Evolutionary conservation across 2,888 invertebrate species (phyloP), one percentile per base, ranked within the genome.

Genomic region (Platerodrilus igneus): DNA sequence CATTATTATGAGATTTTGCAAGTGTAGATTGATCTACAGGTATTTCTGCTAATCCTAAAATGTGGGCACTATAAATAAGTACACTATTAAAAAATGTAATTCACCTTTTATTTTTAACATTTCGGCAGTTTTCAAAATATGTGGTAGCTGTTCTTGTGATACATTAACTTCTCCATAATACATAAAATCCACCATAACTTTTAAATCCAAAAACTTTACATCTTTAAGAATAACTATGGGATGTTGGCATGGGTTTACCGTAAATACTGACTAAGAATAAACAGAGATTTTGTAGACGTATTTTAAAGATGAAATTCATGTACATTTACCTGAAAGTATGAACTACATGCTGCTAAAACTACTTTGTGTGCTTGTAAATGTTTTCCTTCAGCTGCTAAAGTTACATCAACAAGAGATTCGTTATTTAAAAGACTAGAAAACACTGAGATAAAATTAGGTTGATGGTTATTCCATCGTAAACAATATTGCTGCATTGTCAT

Each of bases 121-220:
- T 64, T 88, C 87, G 1, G 90, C 90, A 15, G 89, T 89, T 75
- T 90, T 79, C 43, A 81, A 69, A 54, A 83, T 79, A 68, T 81
- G 78, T 43, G 87, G 87, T 55, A 91, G 70, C 62, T 89, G 87
- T 56, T 90, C 89, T 62, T 90, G 87, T 2, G 89, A 87, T 17
- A 92, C 89, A 67, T 91, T 90, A 4, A 92, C 90, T 73, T 90
- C 90, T 0, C 92, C 92, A 57, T 86, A 86, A 64, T 92, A 92
- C 86, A 92, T 91, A 62, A 91, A 92, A 60, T 90, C 88, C 6
- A 91, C 87, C 78, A 91, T 86, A 16, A 86, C 86, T 61, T 86
- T 84, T 40, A 91, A 75, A 67, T 91, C 89, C 31, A 81, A 78
- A 60, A 85, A 90, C 57, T 86, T 83, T 6, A 91, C 86, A 74